phyloP scores from a whole-genome alignment of 2,888 invertebrate genomes.

The Dermolepida albohirtum region DNA sequence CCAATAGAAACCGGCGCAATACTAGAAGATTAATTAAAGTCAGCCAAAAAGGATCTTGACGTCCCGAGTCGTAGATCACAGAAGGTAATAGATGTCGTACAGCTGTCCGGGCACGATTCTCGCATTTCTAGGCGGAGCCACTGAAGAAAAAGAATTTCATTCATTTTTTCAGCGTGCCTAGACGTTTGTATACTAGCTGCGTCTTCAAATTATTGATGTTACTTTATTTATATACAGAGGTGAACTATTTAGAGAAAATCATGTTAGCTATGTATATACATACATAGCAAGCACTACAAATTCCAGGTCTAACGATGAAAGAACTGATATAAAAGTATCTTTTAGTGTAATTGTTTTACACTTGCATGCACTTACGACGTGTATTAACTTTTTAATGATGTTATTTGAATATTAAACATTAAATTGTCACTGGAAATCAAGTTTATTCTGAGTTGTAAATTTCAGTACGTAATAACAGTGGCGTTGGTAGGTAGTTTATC shows the following conservation, averaged over 20 bases:
- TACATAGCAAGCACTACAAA: neutral
- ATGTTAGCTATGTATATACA: neutral
- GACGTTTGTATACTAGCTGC: conserved; percentile 3
- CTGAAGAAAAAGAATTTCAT: conserved; percentile 35
- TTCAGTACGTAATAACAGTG: no score
- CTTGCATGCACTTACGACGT: no score
- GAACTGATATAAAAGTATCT: no score
- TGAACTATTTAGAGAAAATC: conserved; percentile 16
- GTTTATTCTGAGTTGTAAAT: no score
- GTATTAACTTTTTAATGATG: no score
- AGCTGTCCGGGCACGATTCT: conserved; percentile 46
- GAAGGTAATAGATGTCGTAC: conserved; percentile 48
- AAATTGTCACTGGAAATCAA: no score
- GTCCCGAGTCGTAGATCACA: conserved; percentile 45
- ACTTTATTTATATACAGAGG: conserved; percentile 26
- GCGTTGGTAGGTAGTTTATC: no score
- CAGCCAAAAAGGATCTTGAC: conserved; percentile 40
- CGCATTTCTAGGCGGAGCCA: conserved; percentile 28
- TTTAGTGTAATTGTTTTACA: no score
- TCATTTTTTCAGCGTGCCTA: conserved; percentile 37
- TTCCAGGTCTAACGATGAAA: no score
- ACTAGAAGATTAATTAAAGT: conserved; percentile 34
- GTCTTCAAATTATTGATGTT: conserved; percentile 19
- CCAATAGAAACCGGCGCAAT: conserved; percentile 4
- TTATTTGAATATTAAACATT: no score